phyloP scores from a whole-genome alignment of 2,113 vertebrate species.

The Nanger granti region DNA sequence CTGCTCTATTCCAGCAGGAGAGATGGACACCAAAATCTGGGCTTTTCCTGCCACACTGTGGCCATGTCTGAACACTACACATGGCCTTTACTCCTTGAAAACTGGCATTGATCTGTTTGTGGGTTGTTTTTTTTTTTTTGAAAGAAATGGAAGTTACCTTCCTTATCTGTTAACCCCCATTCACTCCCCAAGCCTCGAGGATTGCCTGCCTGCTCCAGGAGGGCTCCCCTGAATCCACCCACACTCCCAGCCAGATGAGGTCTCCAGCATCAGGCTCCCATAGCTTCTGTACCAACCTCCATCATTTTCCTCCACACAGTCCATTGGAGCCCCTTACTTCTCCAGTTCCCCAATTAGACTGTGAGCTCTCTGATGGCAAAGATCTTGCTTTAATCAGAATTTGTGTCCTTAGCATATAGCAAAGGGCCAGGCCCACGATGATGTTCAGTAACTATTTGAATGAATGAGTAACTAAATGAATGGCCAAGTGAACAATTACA shows the following conservation, averaged over 20 bases:
- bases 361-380: neutral
- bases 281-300: no score
- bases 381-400: neutral
- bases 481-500: neutral
- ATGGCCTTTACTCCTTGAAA: neutral
- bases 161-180: neutral
- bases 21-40: neutral
- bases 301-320: neutral
- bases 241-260: rapidly evolving
- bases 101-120: no score
- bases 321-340: rapidly evolving
- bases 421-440: neutral
- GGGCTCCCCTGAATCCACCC: neutral
- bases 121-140: no score
- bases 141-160: neutral
- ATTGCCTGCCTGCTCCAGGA: neutral
- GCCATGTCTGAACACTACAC: conserved; percentile 7
- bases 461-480: neutral
- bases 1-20: no score
- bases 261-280: rapidly evolving
- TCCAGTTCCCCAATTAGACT: neutral
- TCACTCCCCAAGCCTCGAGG: neutral
- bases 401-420: neutral
- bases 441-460: neutral
- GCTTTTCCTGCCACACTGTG: conserved; percentile 54